Evolutionary conservation across 1,140 invertebrate genomes (phyloP), one percentile per base, ranked within the genome.

Genomic region (Diabrotica virgifera): DNA sequence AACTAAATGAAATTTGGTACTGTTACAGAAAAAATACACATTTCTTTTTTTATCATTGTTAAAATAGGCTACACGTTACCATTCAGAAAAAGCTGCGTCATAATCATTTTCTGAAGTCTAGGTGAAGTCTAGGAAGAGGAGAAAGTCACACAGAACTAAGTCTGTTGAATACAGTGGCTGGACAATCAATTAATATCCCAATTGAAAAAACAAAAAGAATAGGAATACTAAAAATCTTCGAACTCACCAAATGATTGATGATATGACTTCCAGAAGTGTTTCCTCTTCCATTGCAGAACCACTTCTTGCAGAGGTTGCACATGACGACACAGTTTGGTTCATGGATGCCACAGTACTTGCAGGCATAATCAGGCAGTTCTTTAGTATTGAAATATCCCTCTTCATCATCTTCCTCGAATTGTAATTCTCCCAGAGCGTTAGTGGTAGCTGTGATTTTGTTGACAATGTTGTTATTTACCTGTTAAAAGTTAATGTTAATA

Each of bases 251-350:
- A 82, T 99, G 98, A 80, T 98, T 98, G 66, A 99, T 94, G 67
- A 99, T 98, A 75, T 99, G 98, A 57, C 96, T 98, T 2, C 97
- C 97, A 11, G 95, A 96, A 5, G 97, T 99, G 77, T 96, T 97
- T 5, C 97, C 97, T 70, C 96, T 86, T 6, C 96, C 96, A 86
- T 99, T 99, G 79, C 98, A 99, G 78, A 99, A 99, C 98, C 98
- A 99, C 79, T 98, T 98, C 72, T 97, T 96, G 77, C 97, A 99
- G 51, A 94, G 87, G 79, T 98, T 98, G 79, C 98, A 99, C 89
- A 95, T 95, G 14, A 99, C 96, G 38, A 99, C 97, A 71, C 94
- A 97, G 64, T 92, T 89, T 2, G 97, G 96, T 78, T 99, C 98
- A 82, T 98, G 95, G 70, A 99, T 97, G 55, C 97, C 97, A 82